Evolutionary conservation across 1,140 invertebrate genomes (phyloP), one percentile per base, ranked within the genome.

Genomic region (Brachionus angularis): DNA sequence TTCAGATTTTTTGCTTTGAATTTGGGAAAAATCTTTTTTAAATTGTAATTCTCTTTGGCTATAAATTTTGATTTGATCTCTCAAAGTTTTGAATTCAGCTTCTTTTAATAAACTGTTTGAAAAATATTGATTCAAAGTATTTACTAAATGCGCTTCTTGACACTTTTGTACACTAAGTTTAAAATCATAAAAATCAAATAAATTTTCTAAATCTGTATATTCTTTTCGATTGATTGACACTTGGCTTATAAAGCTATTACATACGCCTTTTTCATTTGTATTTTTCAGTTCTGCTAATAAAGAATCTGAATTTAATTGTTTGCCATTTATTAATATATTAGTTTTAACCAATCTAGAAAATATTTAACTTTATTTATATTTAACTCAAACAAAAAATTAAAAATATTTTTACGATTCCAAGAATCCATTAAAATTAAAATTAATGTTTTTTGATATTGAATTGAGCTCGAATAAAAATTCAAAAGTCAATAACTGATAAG

Each of bases 131-230:
- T 58, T 58, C 23, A 58, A 39, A 39, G 53, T 58, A 18, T 39
- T 58, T 39, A 58, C 39, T n/a, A 58, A 39, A 39, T 58, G 27
- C 23, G 53, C 39, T 36, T 58, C 53, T 58, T 58, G 53, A 12
- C 53, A 34, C 34, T 39, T 58, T 39, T 58, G 36, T n/a, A 39
- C 53, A 39, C 39, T 58, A 23, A 58, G 8, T 21, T 58, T 58
- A 23, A 39, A 58, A 39, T 58, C 53, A 39, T 58, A 58, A 39
- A 58, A 58, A 58, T 58, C 53, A 39, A 58, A 58, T 2, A 58
- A n/a, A 39, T 39, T 39, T 2, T 58, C 33, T 34, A 58, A 36
- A 25, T 58, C 53, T 7, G 33, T 34, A 12, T 58, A n/a, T n/a
- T n/a, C n/a, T n/a, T n/a, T n/a, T n/a, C n/a, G n/a, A n/a, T n/a